Conservation (phyloP, 2,797 vertebrate genomes). For the Spea hammondii region DNA sequence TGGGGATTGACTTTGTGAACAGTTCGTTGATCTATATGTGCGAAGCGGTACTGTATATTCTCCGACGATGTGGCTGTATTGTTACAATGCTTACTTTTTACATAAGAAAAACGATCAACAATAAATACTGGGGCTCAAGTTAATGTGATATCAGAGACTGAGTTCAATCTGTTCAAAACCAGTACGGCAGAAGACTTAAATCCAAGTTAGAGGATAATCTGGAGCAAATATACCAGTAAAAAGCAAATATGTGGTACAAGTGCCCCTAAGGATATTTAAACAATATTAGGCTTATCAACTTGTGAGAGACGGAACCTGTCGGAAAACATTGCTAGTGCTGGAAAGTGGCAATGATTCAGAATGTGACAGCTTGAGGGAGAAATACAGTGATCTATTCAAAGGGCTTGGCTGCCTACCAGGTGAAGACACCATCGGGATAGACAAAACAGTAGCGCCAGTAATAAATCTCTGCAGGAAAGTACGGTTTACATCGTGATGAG, state of each 20-base stretch:
- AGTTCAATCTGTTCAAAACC: not conserved
- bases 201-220: not conserved
- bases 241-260: not conserved
- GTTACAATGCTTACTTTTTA: no score
- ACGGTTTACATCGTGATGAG: not conserved
- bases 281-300: constrained; percentile 1
- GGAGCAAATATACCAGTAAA: not conserved
- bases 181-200: not conserved
- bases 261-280: not conserved
- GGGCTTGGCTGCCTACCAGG: not conserved
- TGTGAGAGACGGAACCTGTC: not conserved
- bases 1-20: no score
- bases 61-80: no score
- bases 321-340: not conserved
- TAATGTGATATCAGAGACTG: not conserved
- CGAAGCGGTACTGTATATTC: no score
- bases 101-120: no score
- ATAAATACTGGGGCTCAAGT: not conserved
- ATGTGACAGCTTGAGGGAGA: not conserved
- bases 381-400: not conserved
- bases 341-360: not conserved
- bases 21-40: no score
- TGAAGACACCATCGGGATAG: not conserved
- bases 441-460: not conserved
- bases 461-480: not conserved